Evolutionary conservation across 2,797 vertebrate species (phyloP).

Genomic region (Oreortyx pictus): DNA sequence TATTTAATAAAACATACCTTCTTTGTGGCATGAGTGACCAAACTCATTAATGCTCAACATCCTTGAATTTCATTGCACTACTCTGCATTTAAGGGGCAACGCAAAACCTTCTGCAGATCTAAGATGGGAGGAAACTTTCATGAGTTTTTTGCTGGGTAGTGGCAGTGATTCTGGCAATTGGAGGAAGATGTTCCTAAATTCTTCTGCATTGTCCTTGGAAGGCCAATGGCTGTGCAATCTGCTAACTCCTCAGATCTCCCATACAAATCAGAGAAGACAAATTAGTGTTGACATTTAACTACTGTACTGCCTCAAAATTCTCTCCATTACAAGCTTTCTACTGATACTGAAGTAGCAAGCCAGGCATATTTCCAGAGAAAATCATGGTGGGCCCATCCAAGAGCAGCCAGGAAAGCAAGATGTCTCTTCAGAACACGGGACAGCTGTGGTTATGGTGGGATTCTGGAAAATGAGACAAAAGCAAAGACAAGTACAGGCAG

Average conservation of each 20-base stretch:
- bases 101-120: background rate
- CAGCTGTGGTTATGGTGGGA: background rate
- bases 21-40: background rate
- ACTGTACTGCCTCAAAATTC: background rate
- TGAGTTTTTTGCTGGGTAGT: background rate
- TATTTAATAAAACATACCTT: slow-evolving; percentile 41
- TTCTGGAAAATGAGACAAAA: background rate
- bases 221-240: background rate
- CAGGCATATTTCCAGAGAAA: background rate
- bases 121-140: background rate
- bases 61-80: background rate
- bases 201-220: too few relatives aligned
- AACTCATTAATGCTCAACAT: slow-evolving; percentile 10
- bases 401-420: background rate
- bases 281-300: background rate
- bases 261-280: background rate
- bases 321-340: background rate
- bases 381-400: background rate
- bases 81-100: background rate
- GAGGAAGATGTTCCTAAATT: background rate
- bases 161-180: background rate
- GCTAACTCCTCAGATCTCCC: background rate
- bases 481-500: too few relatives aligned
- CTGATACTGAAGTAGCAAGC: background rate
- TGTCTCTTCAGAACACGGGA: background rate